phyloP scores from a whole-genome alignment of 1,140 invertebrate genomes.

The Drosophila simulans region DNA sequence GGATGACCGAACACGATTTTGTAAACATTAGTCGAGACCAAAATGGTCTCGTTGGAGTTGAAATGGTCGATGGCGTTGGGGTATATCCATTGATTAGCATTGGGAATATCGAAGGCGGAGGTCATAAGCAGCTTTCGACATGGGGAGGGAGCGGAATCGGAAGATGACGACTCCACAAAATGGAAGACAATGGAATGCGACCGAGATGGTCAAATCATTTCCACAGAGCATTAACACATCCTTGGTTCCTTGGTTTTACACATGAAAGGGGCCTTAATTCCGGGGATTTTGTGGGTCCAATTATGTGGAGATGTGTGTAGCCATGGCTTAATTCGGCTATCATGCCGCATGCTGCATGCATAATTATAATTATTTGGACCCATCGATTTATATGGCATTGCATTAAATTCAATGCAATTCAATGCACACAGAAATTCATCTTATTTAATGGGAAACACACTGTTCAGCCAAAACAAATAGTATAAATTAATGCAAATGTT shows the following conservation, averaged over 20 bases:
- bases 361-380: background rate
- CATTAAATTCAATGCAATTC: too few relatives aligned
- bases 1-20: slow-evolving; percentile 74
- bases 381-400: background rate
- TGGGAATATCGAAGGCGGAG: slow-evolving; percentile 37
- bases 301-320: background rate
- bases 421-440: too few relatives aligned
- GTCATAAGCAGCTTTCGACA: slow-evolving; percentile 39
- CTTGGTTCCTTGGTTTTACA: background rate
- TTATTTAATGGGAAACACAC: too few relatives aligned
- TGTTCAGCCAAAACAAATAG: too few relatives aligned
- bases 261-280: slow-evolving; percentile 26
- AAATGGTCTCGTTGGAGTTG: slow-evolving; percentile 39
- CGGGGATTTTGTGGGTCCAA: slow-evolving; percentile 9
- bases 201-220: slow-evolving; percentile 17
- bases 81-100: slow-evolving; percentile 47
- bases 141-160: background rate
- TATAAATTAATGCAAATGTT: background rate
- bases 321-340: slow-evolving; percentile 3
- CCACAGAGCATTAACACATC: slow-evolving; percentile 26
- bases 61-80: background rate
- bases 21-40: slow-evolving; percentile 70
- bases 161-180: slow-evolving; percentile 25
- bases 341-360: background rate
- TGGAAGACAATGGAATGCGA: slow-evolving; percentile 4